Evolutionary conservation across 2,113 vertebrate genomes (phyloP).

Genomic region (Xenopus borealis): DNA sequence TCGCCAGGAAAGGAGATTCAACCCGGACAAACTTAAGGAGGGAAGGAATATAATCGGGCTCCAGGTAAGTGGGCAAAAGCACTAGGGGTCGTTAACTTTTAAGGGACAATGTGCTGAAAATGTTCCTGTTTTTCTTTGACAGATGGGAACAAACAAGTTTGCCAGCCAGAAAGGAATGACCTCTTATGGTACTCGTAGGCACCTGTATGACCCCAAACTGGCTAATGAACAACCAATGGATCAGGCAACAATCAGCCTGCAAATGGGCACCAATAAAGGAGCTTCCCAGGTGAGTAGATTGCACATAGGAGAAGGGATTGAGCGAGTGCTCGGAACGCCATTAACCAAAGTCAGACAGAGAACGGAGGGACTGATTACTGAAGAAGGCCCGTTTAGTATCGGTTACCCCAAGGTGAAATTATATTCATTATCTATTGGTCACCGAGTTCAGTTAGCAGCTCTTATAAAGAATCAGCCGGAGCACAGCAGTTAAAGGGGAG

Average conservation of each 20-base stretch:
- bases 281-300: constrained; percentile 78
- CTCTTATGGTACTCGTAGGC: constrained; percentile 85
- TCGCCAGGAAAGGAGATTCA: constrained; percentile 83
- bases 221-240: constrained; percentile 82
- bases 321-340: no score
- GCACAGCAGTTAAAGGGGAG: no score
- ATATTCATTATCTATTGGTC: no score
- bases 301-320: no score
- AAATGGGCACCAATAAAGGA: constrained; percentile 95
- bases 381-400: no score
- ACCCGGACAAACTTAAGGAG: constrained; percentile 80
- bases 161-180: constrained; percentile 96
- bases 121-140: neutral
- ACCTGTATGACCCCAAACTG: constrained; percentile 86
- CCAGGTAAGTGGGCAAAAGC: constrained; percentile 67
- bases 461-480: no score
- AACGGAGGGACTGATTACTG: no score
- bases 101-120: no score
- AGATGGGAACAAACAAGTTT: constrained; percentile 96
- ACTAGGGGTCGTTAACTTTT: no score
- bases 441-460: no score
- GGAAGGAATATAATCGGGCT: constrained; percentile 88
- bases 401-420: no score
- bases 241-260: constrained; percentile 89
- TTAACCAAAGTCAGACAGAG: no score